These are phyloP conservation scores for Sapajus apella DNA, from an alignment of 2,113 vertebrate genomes.

Conservation along the genomic window DNA sequence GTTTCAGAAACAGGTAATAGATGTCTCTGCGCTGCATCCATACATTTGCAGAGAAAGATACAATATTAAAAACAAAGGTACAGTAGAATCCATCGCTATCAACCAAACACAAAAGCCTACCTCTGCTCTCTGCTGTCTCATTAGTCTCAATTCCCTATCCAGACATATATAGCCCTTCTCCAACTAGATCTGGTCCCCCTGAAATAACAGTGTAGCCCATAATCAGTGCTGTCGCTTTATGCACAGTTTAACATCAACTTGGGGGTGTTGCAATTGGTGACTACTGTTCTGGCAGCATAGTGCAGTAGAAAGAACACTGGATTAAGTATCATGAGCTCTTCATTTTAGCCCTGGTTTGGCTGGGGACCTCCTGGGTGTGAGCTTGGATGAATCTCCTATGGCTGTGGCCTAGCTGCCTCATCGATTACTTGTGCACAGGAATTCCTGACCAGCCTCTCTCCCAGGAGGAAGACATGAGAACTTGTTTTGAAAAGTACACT, in stretches of 20 bases:
- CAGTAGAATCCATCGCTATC: slow-evolving; percentile 17
- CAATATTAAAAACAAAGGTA: slow-evolving; percentile 67
- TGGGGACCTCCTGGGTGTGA: not conserved
- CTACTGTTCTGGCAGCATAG: not conserved
- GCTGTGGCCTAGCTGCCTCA: not conserved
- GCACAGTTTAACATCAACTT: not conserved
- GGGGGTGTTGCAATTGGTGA: not conserved
- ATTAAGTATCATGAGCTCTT: not conserved
- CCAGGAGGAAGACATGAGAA: not conserved
- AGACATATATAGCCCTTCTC: not conserved
- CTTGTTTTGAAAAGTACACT: not conserved
- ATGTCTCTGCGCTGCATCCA: slow-evolving; percentile 64
- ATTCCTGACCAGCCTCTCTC: not conserved
- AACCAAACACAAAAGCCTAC: not conserved
- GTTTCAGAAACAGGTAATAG: slow-evolving; percentile 73
- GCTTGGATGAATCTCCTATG: not conserved
- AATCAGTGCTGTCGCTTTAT: not conserved
- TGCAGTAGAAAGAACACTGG: not conserved
- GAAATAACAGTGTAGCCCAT: not conserved
- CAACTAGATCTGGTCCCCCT: not conserved
- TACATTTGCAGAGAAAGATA: slow-evolving; percentile 65
- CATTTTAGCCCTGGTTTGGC: not conserved
- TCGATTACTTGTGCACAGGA: not conserved
- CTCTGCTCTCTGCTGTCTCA: not conserved
- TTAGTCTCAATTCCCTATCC: not conserved